phyloP scores from a whole-genome alignment of 1,140 invertebrate species.

The Solenopsis fugax region DNA sequence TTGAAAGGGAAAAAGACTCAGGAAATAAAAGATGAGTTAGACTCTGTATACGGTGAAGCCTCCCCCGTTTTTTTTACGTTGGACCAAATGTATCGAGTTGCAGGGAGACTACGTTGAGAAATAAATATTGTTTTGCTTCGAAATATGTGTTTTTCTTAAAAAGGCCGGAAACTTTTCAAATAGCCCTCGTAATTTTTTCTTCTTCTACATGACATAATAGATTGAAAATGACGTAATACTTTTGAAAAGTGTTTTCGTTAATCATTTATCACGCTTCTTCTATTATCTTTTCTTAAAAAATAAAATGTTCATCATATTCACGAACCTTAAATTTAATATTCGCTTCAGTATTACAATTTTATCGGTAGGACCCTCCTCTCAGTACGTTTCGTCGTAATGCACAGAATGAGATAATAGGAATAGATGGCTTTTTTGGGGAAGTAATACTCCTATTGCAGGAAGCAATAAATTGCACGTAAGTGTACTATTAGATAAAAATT shows the following conservation, averaged over 20 bases:
- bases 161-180: no score
- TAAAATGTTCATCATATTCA: slow-evolving; percentile 3
- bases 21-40: no score
- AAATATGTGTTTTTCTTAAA: no score
- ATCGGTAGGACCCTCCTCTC: slow-evolving; percentile 82
- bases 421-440: slow-evolving; percentile 84
- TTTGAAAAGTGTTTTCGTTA: slow-evolving; percentile 8
- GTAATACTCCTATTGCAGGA: slow-evolving; percentile 81
- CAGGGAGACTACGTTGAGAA: no score
- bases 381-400: slow-evolving; percentile 77
- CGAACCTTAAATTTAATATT: neutral
- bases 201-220: neutral
- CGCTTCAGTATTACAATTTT: neutral
- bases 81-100: no score
- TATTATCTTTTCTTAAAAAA: neutral
- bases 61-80: no score
- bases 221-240: no score
- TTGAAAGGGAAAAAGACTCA: no score
- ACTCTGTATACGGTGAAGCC: no score
- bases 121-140: no score
- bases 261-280: neutral
- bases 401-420: slow-evolving; percentile 73
- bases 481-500: slow-evolving; percentile 30
- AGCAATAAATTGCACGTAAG: slow-evolving; percentile 85
- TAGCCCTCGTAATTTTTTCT: neutral